These are phyloP conservation scores for Pseudocheirus occidentalis DNA, from an alignment of 2,797 vertebrate genomes.

Conservation along the genomic window DNA sequence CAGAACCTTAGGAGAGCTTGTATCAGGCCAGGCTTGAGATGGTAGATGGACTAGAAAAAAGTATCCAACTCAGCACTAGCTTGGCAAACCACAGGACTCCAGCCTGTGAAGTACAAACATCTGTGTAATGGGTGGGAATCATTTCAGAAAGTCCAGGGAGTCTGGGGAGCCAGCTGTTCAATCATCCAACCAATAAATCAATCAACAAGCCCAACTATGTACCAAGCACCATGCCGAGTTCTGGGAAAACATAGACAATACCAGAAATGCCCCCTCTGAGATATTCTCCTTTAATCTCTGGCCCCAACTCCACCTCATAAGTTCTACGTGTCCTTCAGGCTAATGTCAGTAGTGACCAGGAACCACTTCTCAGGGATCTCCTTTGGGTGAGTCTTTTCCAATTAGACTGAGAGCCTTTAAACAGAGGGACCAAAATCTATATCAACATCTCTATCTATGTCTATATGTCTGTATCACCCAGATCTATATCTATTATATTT, in stretches of 20 bases:
- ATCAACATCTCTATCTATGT: background rate
- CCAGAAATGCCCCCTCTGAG: background rate
- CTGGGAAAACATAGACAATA: background rate
- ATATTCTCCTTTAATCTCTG: background rate
- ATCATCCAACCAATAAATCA: background rate
- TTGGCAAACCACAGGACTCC: background rate
- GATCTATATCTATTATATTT: too few relatives aligned
- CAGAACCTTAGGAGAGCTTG: background rate
- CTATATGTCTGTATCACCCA: background rate
- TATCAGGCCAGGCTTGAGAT: background rate
- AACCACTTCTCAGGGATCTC: background rate
- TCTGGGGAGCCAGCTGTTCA: background rate
- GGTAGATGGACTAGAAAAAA: background rate
- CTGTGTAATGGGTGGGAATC: background rate
- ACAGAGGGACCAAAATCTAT: background rate
- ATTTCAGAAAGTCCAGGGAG: background rate
- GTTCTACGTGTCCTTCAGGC: background rate
- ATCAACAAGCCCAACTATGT: background rate
- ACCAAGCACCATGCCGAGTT: background rate
- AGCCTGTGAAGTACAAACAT: background rate
- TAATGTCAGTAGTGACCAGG: background rate
- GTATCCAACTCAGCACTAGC: background rate
- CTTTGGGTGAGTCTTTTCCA: background rate
- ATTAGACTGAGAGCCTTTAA: background rate
- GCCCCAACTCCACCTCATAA: background rate